These are phyloP conservation scores for Cyclargus thomasi DNA, from an alignment of 1,140 invertebrate species.

Conservation along the genomic window DNA sequence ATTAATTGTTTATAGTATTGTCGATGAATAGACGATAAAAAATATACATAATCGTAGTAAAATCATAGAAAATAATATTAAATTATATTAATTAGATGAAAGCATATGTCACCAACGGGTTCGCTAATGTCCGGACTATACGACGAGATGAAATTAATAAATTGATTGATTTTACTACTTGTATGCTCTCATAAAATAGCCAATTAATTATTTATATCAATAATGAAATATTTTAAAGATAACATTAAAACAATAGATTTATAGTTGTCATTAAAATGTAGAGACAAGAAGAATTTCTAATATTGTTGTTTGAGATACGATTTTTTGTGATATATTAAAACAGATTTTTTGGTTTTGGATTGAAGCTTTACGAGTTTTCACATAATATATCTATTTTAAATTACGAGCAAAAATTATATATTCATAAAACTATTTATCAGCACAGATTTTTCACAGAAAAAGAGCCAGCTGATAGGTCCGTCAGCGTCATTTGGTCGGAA, in stretches of 20 bases:
- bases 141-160: background rate
- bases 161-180: background rate
- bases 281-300: background rate
- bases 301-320: no score
- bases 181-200: background rate
- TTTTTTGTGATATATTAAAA: no score
- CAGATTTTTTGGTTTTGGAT: no score
- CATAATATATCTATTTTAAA: no score
- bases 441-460: no score
- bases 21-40: background rate
- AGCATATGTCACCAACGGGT: background rate
- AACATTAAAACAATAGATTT: background rate
- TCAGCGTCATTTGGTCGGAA: no score
- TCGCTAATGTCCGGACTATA: background rate
- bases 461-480: no score
- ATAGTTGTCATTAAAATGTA: background rate
- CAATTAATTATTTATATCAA: background rate
- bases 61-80: background rate
- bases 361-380: no score
- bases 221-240: background rate
- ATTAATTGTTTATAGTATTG: slow-evolving; percentile 7
- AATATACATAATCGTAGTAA: background rate
- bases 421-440: no score
- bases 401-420: no score
- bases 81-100: background rate